Conservation (phyloP, 2,113 vertebrate genomes). For the Alces alces region DNA sequence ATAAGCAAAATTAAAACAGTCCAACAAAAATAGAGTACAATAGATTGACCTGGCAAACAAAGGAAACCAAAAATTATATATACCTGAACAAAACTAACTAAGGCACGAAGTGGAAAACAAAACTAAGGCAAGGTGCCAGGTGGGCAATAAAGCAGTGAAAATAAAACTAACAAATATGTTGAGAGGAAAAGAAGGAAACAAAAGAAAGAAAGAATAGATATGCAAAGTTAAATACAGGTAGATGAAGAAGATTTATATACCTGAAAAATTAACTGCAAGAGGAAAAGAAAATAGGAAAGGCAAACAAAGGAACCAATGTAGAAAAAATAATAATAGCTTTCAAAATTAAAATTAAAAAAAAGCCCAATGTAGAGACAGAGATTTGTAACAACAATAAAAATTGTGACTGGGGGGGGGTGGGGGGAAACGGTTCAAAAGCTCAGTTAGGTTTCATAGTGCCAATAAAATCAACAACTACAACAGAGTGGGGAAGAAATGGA, state of each 20-base stretch:
- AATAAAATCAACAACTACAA: not conserved
- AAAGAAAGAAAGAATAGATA: not conserved
- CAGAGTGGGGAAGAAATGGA: rapidly evolving
- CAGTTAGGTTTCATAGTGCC: not conserved
- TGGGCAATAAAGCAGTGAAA: too few species aligned
- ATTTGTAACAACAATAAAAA: not conserved
- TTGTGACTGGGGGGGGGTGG: rapidly evolving
- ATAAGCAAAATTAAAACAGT: too few species aligned
- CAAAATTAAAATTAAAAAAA: too few species aligned
- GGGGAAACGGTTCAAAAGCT: not conserved
- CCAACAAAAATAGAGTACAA: too few species aligned
- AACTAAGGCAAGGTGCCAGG: too few species aligned
- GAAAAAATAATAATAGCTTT: not conserved
- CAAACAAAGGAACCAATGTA: not conserved
- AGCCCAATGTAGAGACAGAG: not conserved
- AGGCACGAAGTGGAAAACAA: too few species aligned
- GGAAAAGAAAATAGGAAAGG: not conserved
- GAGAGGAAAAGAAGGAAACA: too few species aligned
- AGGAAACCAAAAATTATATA: too few species aligned
- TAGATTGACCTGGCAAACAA: too few species aligned
- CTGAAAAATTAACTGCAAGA: not conserved
- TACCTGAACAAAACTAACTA: too few species aligned
- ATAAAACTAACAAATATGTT: too few species aligned
- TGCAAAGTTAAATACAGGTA: not conserved
- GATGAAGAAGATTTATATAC: not conserved